These are phyloP conservation scores for Ispidina picta DNA, from an alignment of 2,797 vertebrate species.

Conservation along the genomic window DNA sequence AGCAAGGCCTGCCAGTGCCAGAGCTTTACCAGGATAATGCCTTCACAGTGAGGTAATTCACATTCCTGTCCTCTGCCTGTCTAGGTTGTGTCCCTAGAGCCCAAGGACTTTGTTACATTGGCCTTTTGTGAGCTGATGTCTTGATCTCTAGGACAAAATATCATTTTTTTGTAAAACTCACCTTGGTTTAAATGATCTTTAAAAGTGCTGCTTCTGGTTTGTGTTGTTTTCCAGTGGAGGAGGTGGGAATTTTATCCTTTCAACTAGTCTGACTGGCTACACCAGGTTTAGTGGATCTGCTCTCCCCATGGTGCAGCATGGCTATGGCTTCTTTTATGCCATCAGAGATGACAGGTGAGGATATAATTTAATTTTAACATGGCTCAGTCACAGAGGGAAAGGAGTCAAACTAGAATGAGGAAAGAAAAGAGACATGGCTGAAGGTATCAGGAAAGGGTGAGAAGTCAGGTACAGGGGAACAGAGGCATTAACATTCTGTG, in stretches of 20 bases:
- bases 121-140: neutral
- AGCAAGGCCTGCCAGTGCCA: slow-evolving; percentile 86
- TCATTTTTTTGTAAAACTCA: neutral
- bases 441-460: neutral
- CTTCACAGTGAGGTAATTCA: slow-evolving; percentile 87
- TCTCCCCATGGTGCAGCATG: slow-evolving; percentile 89
- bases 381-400: neutral
- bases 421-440: neutral
- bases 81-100: neutral
- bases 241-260: slow-evolving; percentile 94
- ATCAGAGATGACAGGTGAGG: slow-evolving; percentile 93
- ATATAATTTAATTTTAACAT: neutral
- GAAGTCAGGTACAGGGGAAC: neutral
- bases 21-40: slow-evolving; percentile 89
- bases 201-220: slow-evolving; percentile 2
- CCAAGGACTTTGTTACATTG: neutral
- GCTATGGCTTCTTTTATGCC: slow-evolving; percentile 95
- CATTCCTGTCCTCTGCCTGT: neutral
- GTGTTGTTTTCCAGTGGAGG: slow-evolving; percentile 85
- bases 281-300: slow-evolving; percentile 82
- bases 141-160: neutral
- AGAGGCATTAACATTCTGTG: neutral
- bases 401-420: neutral
- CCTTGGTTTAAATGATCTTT: neutral
- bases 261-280: slow-evolving; percentile 93